phyloP scores from a whole-genome alignment of 1,140 invertebrate species.

The Tenebrio molitor region DNA sequence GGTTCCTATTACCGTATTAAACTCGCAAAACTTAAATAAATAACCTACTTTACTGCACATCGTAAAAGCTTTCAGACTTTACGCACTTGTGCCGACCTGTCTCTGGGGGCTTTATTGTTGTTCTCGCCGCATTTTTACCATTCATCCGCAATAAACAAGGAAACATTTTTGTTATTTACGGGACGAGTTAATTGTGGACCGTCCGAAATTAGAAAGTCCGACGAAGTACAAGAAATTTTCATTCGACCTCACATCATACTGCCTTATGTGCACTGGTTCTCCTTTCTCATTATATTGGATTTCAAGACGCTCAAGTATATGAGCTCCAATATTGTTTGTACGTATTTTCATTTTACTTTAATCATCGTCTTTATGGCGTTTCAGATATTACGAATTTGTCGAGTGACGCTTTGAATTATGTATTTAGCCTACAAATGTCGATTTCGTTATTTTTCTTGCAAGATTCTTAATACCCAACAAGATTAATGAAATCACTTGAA shows the following conservation, averaged over 20 bases:
- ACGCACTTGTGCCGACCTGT: constrained; percentile 19
- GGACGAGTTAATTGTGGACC: constrained; percentile 10
- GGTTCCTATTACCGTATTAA: constrained; percentile 37
- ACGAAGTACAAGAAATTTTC: neutral
- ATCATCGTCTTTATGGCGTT: constrained; percentile 25
- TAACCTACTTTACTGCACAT: constrained; percentile 34
- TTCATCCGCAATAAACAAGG: neutral
- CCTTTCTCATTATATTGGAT: constrained; percentile 17
- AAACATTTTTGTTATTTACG: constrained; percentile 15
- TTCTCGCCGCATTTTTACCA: constrained; percentile 12
- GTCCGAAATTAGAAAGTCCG: constrained; percentile 3
- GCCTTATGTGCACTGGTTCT: neutral
- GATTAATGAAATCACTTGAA: constrained; percentile 4
- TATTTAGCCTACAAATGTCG: constrained; percentile 26
- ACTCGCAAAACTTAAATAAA: constrained; percentile 39
- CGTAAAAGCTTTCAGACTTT: constrained; percentile 34
- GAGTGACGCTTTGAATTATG: constrained; percentile 38
- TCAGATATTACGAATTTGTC: constrained; percentile 34
- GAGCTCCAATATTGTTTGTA: constrained; percentile 26
- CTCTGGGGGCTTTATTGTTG: constrained; percentile 20
- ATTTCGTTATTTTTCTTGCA: constrained; percentile 2
- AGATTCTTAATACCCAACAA: neutral
- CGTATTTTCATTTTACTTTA: constrained; percentile 38
- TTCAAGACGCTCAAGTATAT: constrained; percentile 21
- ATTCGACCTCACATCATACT: neutral